These are phyloP conservation scores for Brachymystax lenok DNA, from an alignment of 2,797 vertebrate species.

Conservation along the genomic window DNA sequence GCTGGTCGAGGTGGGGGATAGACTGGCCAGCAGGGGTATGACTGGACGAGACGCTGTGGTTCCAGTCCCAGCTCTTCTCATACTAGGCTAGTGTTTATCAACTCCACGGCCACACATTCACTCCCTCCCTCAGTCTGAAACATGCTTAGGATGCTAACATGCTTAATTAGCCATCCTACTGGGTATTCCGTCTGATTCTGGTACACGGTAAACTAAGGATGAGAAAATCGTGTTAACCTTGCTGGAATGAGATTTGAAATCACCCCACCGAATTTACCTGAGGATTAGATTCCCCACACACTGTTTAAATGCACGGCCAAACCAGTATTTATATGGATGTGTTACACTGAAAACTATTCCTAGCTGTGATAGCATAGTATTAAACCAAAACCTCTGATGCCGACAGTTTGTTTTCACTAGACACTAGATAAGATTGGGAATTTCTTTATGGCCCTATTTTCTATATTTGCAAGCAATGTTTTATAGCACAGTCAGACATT, in stretches of 20 bases:
- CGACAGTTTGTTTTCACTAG: constrained; percentile 9
- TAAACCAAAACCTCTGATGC: not conserved
- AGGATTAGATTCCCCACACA: constrained; percentile 26
- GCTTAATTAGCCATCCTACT: constrained; percentile 67
- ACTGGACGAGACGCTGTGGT: not conserved
- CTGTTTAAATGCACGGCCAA: constrained; percentile 3
- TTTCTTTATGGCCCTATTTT: constrained; percentile 14
- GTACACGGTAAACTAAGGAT: constrained; percentile 48
- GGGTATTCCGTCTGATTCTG: constrained; percentile 54
- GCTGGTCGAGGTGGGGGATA: constrained; percentile 23
- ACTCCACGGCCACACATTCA: constrained; percentile 43
- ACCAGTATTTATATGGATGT: not conserved
- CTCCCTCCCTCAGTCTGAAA: constrained; percentile 36
- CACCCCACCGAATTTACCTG: constrained; percentile 44
- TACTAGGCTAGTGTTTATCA: constrained; percentile 51
- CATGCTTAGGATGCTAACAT: not conserved
- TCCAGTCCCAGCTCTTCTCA: not conserved
- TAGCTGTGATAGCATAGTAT: not conserved
- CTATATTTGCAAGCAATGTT: constrained; percentile 32
- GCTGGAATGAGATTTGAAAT: constrained; percentile 51
- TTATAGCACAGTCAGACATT: constrained; percentile 25
- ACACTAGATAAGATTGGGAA: constrained; percentile 17
- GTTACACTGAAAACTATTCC: not conserved
- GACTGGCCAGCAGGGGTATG: not conserved
- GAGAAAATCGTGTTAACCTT: constrained; percentile 51